Evolutionary conservation across 37 sponge, comb jelly and placozoan genomes (phyloP).

Genomic region (Haliclona indistincta): DNA sequence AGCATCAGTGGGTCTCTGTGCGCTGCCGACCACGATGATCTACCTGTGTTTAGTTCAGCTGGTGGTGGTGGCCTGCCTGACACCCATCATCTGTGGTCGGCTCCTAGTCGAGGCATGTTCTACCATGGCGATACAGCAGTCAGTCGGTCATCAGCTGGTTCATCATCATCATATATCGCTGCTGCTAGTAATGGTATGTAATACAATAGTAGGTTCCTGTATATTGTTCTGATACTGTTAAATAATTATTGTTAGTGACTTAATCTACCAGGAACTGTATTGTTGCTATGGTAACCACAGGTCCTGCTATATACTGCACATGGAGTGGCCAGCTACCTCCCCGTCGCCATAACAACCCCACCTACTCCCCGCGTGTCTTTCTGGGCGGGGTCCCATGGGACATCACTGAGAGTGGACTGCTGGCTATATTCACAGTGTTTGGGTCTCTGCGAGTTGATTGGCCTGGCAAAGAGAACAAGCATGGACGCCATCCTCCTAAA

Average conservation of each 20-base stretch:
- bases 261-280: too few relatives aligned
- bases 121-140: too few relatives aligned
- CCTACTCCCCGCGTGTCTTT: conserved; percentile 92
- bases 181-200: not conserved
- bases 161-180: too few relatives aligned
- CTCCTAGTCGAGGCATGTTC: too few relatives aligned
- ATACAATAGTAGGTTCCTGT: not conserved
- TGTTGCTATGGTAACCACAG: too few relatives aligned
- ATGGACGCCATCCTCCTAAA: conserved; percentile 94
- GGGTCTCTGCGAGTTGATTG: conserved; percentile 92
- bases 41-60: not conserved
- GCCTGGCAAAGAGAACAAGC: conserved; percentile 96
- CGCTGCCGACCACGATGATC: not conserved
- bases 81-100: too few relatives aligned
- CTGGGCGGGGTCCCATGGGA: conserved; percentile 99
- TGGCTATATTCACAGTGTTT: conserved; percentile 80
- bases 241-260: too few relatives aligned
- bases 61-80: too few relatives aligned
- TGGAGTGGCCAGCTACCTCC: conserved; percentile 98
- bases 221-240: too few relatives aligned
- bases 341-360: conserved; percentile 85
- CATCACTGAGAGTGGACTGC: conserved; percentile 88
- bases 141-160: too few relatives aligned
- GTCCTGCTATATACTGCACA: conserved; percentile 79
- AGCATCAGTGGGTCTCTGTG: conserved; percentile 28